Evolutionary conservation across 2,888 invertebrate species (phyloP).

Genomic region (Conomelus anceps): DNA sequence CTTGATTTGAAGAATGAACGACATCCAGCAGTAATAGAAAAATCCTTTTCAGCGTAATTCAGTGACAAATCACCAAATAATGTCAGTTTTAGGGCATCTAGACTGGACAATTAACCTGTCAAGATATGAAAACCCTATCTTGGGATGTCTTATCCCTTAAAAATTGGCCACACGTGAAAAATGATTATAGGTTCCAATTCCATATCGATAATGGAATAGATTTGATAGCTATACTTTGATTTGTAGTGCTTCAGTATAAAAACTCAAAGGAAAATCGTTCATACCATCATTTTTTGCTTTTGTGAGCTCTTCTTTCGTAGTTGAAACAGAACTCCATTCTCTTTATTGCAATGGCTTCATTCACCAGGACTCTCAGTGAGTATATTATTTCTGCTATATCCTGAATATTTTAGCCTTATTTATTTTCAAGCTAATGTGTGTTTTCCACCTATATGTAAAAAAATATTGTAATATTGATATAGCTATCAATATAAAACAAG

Average conservation of each 20-base stretch:
- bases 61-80: neutral
- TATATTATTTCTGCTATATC: no score
- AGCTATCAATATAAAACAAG: no score
- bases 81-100: neutral
- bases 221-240: neutral
- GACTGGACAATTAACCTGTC: neutral
- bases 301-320: neutral
- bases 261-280: neutral
- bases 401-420: no score
- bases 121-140: neutral
- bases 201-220: neutral
- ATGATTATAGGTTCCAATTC: neutral
- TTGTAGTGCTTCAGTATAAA: neutral
- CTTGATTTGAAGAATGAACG: neutral
- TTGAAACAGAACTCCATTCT: neutral
- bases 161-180: neutral
- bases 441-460: no score
- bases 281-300: neutral
- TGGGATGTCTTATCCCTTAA: neutral
- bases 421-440: no score
- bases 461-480: no score
- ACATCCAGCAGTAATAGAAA: neutral
- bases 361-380: neutral
- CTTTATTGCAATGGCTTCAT: neutral
- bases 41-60: neutral